phyloP scores from a whole-genome alignment of 2,888 invertebrate species.

The Quadroppia sp. region DNA sequence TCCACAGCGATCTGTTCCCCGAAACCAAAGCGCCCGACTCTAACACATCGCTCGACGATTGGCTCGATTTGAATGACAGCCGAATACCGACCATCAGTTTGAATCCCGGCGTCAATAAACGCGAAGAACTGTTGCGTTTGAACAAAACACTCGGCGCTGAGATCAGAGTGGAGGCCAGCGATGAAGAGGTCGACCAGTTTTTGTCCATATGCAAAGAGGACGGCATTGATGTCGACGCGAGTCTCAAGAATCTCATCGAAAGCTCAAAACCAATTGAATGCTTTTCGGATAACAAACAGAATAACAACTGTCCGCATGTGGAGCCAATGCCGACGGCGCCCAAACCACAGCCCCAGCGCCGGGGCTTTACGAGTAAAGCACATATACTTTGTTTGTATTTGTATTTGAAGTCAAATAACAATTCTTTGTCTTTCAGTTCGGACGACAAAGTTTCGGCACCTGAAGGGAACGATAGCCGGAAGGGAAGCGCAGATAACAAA shows the following conservation, averaged over 20 bases:
- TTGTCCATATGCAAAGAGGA: constrained; percentile 1
- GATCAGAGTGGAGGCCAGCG: neutral
- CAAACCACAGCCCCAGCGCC: constrained; percentile 9
- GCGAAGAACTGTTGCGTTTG: constrained; percentile 15
- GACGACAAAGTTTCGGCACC: constrained; percentile 85
- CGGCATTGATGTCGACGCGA: constrained; percentile 30
- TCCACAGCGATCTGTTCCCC: constrained; percentile 89
- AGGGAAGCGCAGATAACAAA: constrained; percentile 89
- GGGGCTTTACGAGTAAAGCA: constrained; percentile 4
- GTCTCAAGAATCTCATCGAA: constrained; percentile 24
- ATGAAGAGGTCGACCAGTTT: constrained; percentile 13
- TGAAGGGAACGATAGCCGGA: constrained; percentile 84
- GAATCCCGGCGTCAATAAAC: constrained; percentile 23
- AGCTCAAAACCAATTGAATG: neutral
- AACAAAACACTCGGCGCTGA: neutral
- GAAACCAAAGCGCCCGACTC: constrained; percentile 78
- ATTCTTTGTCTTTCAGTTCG: constrained; percentile 58
- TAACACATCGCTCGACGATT: constrained; percentile 71
- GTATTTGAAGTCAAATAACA: neutral
- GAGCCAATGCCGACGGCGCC: neutral
- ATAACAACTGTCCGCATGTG: neutral
- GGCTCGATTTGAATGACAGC: constrained; percentile 72
- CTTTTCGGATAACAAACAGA: neutral
- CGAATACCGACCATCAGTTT: constrained; percentile 9
- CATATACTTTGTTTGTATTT: neutral